phyloP scores from a whole-genome alignment of 2,113 vertebrate species.

The Tachysurus vachellii region DNA sequence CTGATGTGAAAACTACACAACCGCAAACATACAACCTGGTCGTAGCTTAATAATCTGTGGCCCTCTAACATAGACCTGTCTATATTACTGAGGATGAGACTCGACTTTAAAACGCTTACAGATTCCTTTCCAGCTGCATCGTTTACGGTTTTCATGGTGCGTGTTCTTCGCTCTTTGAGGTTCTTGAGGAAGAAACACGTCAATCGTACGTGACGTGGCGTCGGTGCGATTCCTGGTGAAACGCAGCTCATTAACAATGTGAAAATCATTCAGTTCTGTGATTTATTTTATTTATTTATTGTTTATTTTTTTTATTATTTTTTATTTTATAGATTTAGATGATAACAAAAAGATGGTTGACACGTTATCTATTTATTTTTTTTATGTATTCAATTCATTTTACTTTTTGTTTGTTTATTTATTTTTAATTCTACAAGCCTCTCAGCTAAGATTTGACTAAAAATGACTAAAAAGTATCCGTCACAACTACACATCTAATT shows the following conservation, averaged over 20 bases:
- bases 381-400: too few species aligned
- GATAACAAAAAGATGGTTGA: too few species aligned
- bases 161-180: background rate
- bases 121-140: background rate
- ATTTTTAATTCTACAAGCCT: background rate
- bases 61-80: too few species aligned
- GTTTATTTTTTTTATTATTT: background rate
- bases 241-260: background rate
- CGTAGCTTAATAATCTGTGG: too few species aligned
- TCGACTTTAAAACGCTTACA: background rate
- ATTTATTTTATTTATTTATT: background rate
- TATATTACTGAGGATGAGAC: background rate
- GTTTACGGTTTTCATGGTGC: background rate
- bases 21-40: too few species aligned
- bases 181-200: background rate
- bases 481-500: background rate
- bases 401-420: too few species aligned
- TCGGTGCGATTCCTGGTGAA: background rate
- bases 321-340: background rate
- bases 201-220: background rate
- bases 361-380: background rate
- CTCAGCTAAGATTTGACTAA: too few species aligned
- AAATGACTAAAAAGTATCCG: background rate
- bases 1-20: background rate
- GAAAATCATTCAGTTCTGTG: background rate